Conservation (phyloP, 2,113 vertebrate genomes). For the Columba janthina region DNA sequence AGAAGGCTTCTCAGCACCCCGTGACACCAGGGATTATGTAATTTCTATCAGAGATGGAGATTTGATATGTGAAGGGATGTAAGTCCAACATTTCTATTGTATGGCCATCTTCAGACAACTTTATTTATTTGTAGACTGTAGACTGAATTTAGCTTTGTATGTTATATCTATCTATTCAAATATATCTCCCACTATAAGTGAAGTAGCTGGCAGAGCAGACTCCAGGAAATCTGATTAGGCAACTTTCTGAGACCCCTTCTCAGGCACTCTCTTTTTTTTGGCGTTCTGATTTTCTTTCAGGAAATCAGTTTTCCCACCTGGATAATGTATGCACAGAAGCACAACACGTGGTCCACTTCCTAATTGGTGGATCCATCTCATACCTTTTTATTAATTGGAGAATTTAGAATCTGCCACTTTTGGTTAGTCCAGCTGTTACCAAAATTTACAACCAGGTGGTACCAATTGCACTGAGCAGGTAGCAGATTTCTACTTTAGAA, state of each 20-base stretch:
- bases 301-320: neutral
- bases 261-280: neutral
- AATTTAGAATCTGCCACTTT: neutral
- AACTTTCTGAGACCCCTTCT: neutral
- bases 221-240: neutral
- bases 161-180: neutral
- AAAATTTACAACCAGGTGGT: neutral
- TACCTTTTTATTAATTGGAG: neutral
- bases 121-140: neutral
- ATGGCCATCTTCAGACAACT: neutral
- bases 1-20: neutral
- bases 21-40: neutral
- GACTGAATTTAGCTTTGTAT: neutral
- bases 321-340: neutral
- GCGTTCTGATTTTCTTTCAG: neutral
- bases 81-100: neutral
- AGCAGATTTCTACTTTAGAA: neutral
- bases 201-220: neutral
- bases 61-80: neutral
- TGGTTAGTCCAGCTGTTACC: neutral
- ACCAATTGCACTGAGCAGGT: neutral
- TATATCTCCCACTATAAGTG: neutral
- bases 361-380: neutral
- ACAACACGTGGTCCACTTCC: rapidly evolving
- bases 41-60: neutral